Base-by-base conservation (phyloP, 2,888 invertebrate species). In the Dyspetes luteomarginatus region DNA sequence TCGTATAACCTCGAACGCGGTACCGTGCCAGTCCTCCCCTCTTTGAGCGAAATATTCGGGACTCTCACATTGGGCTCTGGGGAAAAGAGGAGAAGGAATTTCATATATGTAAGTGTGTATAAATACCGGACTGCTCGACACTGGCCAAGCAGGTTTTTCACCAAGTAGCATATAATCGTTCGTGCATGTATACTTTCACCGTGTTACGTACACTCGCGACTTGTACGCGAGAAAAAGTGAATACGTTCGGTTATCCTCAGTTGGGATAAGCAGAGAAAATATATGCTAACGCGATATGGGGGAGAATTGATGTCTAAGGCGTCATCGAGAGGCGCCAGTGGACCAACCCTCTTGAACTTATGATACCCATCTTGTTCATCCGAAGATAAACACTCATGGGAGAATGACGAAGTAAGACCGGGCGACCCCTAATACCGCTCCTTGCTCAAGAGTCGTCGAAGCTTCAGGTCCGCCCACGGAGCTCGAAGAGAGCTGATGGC, bases 141-240 rank as follows among this genome's bases (percentile, higher is more conserved):
- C 81, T 69, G 77, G 77, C 73, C 81, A 81, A 81, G 81, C 81
- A 81, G 78, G 81, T 81, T 81, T 81, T 81, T 79, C 73, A 58
- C 17, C 73, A 69, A 65, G 74, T 76, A 78, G 69, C 74, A 78
- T 78, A 81, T 81, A 81, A 81, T 81, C 81, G 64, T 67, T 73
- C 80, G 72, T 74, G 75, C 77, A 80, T 75, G 72, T 76, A 81
- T 82, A 83, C 83, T 83, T 83, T 83, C 83, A 82, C 82, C 83
- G 83, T 78, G 60, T 79, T 78, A 79, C 82, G 82, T 82, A 68
- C 72, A 43, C 71, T 69, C 56, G 48, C 60, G 41, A 43, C 30
- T 60, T 60, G 56, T 48, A 50, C 73, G 62, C 62, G 73, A 74
- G 45, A 15, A 71, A 62, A 62, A 50, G 12, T 36, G 68, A 73